Conservation (phyloP, 2,888 invertebrate genomes). For the Hirtodrosophila trivittata region DNA sequence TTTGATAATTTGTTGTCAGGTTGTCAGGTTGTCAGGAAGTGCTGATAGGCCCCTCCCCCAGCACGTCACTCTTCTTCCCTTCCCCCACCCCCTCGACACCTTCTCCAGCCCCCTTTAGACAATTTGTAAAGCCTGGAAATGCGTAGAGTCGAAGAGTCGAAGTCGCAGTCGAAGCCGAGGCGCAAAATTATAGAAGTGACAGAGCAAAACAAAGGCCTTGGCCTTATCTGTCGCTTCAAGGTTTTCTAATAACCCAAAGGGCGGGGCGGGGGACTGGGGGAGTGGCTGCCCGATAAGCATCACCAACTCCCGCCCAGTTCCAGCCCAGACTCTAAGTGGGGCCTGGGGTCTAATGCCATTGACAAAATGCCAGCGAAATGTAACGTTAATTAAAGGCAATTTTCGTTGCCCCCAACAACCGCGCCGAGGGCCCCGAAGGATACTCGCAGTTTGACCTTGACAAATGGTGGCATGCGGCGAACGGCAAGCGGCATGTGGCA, state of each 20-base stretch:
- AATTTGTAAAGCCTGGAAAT: too few species aligned
- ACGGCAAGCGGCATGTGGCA: conserved; percentile 2
- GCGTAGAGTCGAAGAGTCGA: too few species aligned
- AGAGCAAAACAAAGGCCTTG: conserved; percentile 34
- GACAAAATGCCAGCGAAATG: conserved; percentile 26
- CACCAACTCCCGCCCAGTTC: not conserved
- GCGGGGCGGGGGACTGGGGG: not conserved
- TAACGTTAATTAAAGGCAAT: conserved; percentile 39
- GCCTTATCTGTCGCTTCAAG: conserved; percentile 36
- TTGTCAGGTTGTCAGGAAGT: conserved; percentile 49
- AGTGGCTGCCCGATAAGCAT: too few species aligned
- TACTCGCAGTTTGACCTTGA: conserved; percentile 30
- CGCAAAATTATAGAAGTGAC: not conserved
- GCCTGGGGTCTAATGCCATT: not conserved
- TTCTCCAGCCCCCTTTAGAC: too few species aligned
- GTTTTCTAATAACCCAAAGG: not conserved
- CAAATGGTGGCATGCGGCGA: conserved; percentile 1
- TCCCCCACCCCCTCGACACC: not conserved
- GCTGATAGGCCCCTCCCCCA: conserved; percentile 37
- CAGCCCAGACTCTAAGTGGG: not conserved
- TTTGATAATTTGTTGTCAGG: conserved; percentile 52
- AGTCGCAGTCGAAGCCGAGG: not conserved
- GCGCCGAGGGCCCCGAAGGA: not conserved
- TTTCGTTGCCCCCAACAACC: conserved; percentile 13
- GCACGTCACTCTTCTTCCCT: too few species aligned